These are phyloP conservation scores for Drosophila fulvimacula DNA, from an alignment of 2,888 invertebrate genomes.

Conservation along the genomic window DNA sequence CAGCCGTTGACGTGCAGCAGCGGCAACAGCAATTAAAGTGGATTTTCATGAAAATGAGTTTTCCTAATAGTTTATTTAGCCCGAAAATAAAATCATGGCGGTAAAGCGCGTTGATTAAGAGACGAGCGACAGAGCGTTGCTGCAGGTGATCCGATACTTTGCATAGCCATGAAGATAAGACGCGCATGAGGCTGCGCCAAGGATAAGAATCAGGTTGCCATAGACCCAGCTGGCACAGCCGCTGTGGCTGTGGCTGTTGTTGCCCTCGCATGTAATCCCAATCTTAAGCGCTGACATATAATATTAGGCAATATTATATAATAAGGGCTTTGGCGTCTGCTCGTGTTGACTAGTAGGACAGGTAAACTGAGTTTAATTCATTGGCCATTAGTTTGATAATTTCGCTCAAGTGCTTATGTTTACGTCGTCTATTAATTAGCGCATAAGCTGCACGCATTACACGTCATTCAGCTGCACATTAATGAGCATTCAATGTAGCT, in stretches of 20 bases:
- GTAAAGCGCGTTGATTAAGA: slow-evolving; percentile 64
- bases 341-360: slow-evolving; percentile 28
- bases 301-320: slow-evolving; percentile 63
- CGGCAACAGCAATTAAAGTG: slow-evolving; percentile 75
- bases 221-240: slow-evolving; percentile 14
- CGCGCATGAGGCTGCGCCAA: slow-evolving; percentile 20
- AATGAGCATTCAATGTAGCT: slow-evolving; percentile 7
- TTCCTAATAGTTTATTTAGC: slow-evolving; percentile 77
- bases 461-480: slow-evolving; percentile 20
- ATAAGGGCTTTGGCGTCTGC: slow-evolving; percentile 54
- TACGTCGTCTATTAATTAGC: slow-evolving; percentile 37
- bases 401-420: slow-evolving; percentile 42
- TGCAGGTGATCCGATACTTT: slow-evolving; percentile 36
- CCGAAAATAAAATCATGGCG: slow-evolving; percentile 66
- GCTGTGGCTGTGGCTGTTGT: slow-evolving; percentile 7
- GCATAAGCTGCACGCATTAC: slow-evolving; percentile 38
- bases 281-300: slow-evolving; percentile 31
- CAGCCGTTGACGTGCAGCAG: slow-evolving; percentile 34
- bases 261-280: slow-evolving; percentile 17
- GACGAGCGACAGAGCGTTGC: slow-evolving; percentile 1
- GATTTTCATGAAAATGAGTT: slow-evolving; percentile 78
- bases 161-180: slow-evolving; percentile 22
- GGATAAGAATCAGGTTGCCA: slow-evolving; percentile 28
- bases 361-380: slow-evolving; percentile 54
- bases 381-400: slow-evolving; percentile 62